Base-by-base conservation (phyloP, 2,113 vertebrate species). In the Thinocorus orbignyianus region DNA sequence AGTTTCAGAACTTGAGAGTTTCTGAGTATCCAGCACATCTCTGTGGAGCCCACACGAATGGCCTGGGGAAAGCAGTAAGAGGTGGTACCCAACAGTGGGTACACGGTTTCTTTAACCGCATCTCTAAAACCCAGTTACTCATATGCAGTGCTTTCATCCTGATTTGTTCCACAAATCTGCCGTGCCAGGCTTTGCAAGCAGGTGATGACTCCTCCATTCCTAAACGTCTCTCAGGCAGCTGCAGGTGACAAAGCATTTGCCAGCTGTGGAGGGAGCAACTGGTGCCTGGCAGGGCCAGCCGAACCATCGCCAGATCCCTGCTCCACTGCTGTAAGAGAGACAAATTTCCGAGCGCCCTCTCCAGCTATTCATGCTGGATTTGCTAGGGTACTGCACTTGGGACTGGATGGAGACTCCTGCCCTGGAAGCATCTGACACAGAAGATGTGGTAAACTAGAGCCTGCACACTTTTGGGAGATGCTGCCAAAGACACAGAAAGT, bases 161-260 rank as follows among this genome's bases (percentile, higher is more conserved):
- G 26, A 72, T 76, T 44, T 44, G 26, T 88, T 92, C 54, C 70
- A 61, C 78, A 35, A 10, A 52, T n/a, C 44, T 70, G 44, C 62
- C 37, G 3, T 25, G 44, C 62, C 26, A 72, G 62, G 31, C 65
- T 86, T 72, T 71, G 60, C 39, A 81, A 58, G 61, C 5, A 4
- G 62, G 57, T 3, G 0, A 70, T 3, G 23, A 52, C 54, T 85
- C n/a, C 44, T 82, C n/a, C 7, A 0, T 61, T 87, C 49, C 81
- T 65, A 55, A 54, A 64, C 3, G 1, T 87, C 77, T 95, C 93
- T 84, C 1, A 7, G 79, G 49, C 41, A 91, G 81, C 81, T 86
- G 42, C 84, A 90, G 66, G 62, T 80, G 71, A 74, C 81, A 88
- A 90, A 92, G 61, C 35, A 30, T 79, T 92, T 95, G 58, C 85